phyloP scores from a whole-genome alignment of 1,140 invertebrate genomes.

The Danaus plexippus region DNA sequence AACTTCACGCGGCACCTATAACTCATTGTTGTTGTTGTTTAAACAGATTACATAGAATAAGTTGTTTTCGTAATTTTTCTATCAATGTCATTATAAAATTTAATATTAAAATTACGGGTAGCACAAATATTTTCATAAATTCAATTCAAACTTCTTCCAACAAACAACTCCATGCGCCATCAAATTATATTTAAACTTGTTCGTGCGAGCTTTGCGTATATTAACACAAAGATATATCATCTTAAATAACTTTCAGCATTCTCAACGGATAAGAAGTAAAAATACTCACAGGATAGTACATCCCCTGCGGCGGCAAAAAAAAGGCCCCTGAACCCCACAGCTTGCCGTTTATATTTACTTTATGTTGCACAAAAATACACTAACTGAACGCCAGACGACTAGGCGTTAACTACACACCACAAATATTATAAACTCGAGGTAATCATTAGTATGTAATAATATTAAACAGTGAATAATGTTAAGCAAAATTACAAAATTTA shows the following conservation, averaged over 20 bases:
- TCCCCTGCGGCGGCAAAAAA: slow-evolving; percentile 92
- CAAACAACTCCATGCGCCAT: slow-evolving; percentile 43
- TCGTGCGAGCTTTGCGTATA: no score
- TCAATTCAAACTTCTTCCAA: no score
- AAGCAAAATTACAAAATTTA: slow-evolving; percentile 53
- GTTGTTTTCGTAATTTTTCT: no score
- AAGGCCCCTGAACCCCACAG: slow-evolving; percentile 94
- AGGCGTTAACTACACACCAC: slow-evolving; percentile 64
- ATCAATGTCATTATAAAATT: slow-evolving; percentile 9
- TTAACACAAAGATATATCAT: no score
- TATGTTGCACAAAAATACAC: slow-evolving; percentile 71
- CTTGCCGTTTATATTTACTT: slow-evolving; percentile 86
- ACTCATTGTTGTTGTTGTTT: slow-evolving; percentile 8
- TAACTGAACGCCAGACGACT: slow-evolving; percentile 55
- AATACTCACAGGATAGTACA: slow-evolving; percentile 92
- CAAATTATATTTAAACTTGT: slow-evolving; percentile 18
- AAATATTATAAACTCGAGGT: slow-evolving; percentile 59
- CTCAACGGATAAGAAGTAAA: slow-evolving; percentile 4
- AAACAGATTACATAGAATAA: no score
- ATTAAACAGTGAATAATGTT: slow-evolving; percentile 44
- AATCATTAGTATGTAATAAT: slow-evolving; percentile 63
- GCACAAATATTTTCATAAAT: no score
- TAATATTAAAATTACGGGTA: background rate
- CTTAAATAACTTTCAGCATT: no score
- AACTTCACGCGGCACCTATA: slow-evolving; percentile 18